Base-by-base conservation (phyloP, 1,140 invertebrate genomes). In the Heterodera schachtii region DNA sequence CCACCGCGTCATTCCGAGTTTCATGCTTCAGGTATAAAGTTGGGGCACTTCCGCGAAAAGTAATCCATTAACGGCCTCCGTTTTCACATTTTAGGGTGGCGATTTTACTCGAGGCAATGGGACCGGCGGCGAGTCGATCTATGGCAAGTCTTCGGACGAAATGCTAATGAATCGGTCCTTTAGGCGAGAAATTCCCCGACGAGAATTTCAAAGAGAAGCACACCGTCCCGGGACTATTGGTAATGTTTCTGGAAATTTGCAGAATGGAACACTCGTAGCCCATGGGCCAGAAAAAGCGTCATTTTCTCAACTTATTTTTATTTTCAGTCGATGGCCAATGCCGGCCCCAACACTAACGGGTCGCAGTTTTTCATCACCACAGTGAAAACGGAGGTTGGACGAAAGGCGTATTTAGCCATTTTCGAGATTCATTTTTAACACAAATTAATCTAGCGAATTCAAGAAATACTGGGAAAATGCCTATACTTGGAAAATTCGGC, bases 291-390 rank as follows among this genome's bases (percentile, higher is more conserved):
- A 13, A 52, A 52, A 52, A 52, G 4, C 13, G 13, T 13, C 49
- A 13, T 52, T 52, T 11, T 13, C n/a, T n/a, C 11, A 13, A 19
- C 13, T 19, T 19, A 64, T 3, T 89, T 82, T 73, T 79, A 31
- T 0, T 0, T 96, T 0, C 91, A 99, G 16, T 86, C 79, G 19
- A 84, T 84, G 82, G 81, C 84, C 46, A 98, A 97, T 90, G 95
- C 95, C 88, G 96, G 96, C n/a, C 93, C 95, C 73, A 94, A 96
- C 91, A 98, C 96, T 86, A 98, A 98, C 90, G 96, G 96, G 16
- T 97, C 95, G 78, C 97, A 98, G 91, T 98, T 98, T 92, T 98
- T 98, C 92, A 93, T 98, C 86, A 97, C 95, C 89, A 97, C 95
- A 81, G 94, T 94, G 44, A 96, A 96, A 91, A 98, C 97, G n/a